phyloP scores from a whole-genome alignment of 2,797 vertebrate genomes.

The Carapus acus region DNA sequence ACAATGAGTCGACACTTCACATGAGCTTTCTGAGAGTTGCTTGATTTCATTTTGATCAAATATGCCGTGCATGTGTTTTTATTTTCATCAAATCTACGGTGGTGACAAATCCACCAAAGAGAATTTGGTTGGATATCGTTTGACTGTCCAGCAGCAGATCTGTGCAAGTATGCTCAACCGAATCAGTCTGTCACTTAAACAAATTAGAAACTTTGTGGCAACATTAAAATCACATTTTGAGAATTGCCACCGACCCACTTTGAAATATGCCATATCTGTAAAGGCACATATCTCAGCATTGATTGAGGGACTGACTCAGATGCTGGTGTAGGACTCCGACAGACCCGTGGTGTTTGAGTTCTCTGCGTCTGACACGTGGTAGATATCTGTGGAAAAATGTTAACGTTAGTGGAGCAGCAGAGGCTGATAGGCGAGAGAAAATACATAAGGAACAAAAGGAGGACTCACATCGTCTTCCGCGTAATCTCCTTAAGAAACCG shows the following conservation, averaged over 20 bases:
- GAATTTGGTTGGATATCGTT: no score
- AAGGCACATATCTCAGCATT: not conserved
- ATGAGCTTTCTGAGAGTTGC: no score
- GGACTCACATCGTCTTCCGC: conserved; percentile 75
- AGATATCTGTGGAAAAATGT: conserved; percentile 48
- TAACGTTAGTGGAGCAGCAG: not conserved
- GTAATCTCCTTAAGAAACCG: conserved; percentile 70
- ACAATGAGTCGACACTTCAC: no score
- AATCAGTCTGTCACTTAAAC: no score
- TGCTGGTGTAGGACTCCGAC: conserved; percentile 39
- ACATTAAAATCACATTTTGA: no score
- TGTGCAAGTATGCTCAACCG: no score
- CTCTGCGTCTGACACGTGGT: conserved; percentile 36
- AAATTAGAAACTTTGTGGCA: no score
- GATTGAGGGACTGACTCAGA: conserved; percentile 15
- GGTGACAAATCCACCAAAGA: no score
- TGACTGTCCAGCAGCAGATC: no score
- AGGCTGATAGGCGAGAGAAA: not conserved
- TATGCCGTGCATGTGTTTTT: no score
- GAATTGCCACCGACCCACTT: not conserved
- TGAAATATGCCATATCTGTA: not conserved
- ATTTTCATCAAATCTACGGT: no score
- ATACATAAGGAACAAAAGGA: not conserved
- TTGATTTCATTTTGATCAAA: no score
- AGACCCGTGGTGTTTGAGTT: conserved; percentile 22